phyloP scores from a whole-genome alignment of 1,140 invertebrate genomes.

The Euwallacea fornicatus region DNA sequence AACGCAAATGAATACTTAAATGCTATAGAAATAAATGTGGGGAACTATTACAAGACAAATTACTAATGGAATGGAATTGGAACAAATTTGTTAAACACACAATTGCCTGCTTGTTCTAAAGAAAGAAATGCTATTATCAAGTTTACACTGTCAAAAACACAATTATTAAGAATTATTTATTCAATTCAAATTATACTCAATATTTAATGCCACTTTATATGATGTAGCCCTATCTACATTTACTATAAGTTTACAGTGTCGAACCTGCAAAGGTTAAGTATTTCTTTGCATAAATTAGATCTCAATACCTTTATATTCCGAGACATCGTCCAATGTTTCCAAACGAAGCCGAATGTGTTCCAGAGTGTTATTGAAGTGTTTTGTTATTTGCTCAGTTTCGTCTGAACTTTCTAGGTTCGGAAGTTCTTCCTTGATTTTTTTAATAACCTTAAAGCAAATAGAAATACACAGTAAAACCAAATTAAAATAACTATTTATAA shows the following conservation, averaged over 20 bases:
- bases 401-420: constrained; percentile 91
- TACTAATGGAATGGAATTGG: too few relatives aligned
- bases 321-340: constrained; percentile 65
- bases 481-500: background rate
- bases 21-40: too few relatives aligned
- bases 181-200: too few relatives aligned
- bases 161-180: too few relatives aligned
- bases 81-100: too few relatives aligned
- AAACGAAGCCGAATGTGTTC: constrained; percentile 72
- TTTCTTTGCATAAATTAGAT: constrained; percentile 18
- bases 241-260: too few relatives aligned
- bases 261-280: too few relatives aligned
- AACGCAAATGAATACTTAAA: too few relatives aligned
- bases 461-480: background rate
- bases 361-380: constrained; percentile 88
- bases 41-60: too few relatives aligned
- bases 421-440: constrained; percentile 89
- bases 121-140: too few relatives aligned
- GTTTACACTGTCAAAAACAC: too few relatives aligned
- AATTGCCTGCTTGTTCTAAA: too few relatives aligned
- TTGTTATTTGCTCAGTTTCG: constrained; percentile 94
- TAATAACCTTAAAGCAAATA: constrained; percentile 62
- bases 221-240: background rate
- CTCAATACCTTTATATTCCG: constrained; percentile 66
- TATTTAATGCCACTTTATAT: constrained; percentile 14